Percentiles rank a stretch among this genome's conserved stretches.
These are phyloP conservation scores for Nannoperca australis DNA, from an alignment of 2,797 vertebrate species.

Conservation along the genomic window DNA sequence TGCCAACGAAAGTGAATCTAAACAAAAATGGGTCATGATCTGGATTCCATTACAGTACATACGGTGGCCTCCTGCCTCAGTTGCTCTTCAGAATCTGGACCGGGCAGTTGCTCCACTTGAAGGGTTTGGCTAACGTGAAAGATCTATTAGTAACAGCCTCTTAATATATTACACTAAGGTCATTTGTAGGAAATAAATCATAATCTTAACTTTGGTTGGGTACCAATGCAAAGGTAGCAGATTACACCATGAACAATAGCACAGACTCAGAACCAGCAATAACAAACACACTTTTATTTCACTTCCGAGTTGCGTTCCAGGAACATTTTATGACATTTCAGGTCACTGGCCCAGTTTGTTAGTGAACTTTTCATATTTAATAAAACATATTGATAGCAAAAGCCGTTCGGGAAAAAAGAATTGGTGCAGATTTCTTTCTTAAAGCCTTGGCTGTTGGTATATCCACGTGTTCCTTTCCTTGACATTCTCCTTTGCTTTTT, in stretches of 20 bases:
- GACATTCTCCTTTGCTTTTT: conserved; percentile 79
- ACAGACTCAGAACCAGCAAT: conserved; percentile 57
- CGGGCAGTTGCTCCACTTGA: conserved; percentile 17
- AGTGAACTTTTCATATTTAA: conserved; percentile 78
- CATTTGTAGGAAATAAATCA: conserved; percentile 64
- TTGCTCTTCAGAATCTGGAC: conserved; percentile 5
- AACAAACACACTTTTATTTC: conserved; percentile 71
- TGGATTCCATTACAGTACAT: conserved; percentile 49
- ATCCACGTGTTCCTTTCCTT: conserved; percentile 74
- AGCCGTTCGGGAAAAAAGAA: conserved; percentile 48
- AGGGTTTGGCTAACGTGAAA: conserved; percentile 29
- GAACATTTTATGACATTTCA: conserved; percentile 76
- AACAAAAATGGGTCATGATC: conserved; percentile 68
- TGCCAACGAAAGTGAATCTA: conserved; percentile 59
- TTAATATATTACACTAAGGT: conserved; percentile 40
- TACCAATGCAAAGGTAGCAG: conserved; percentile 56
- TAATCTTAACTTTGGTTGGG: conserved; percentile 36
- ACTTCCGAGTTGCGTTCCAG: conserved; percentile 82
- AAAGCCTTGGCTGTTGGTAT: conserved; percentile 66
- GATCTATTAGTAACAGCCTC: conserved; percentile 47
- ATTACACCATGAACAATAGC: conserved; percentile 62
- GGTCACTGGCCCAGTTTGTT: conserved; percentile 71
- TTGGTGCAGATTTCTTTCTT: conserved; percentile 71
- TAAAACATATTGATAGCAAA: conserved; percentile 76
- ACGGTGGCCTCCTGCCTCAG: conserved; percentile 13